Percentiles rank a stretch among this genome's conserved stretches.
These are phyloP conservation scores for Pomatostomus ruficeps DNA, from an alignment of 2,113 vertebrate genomes.

Conservation along the genomic window DNA sequence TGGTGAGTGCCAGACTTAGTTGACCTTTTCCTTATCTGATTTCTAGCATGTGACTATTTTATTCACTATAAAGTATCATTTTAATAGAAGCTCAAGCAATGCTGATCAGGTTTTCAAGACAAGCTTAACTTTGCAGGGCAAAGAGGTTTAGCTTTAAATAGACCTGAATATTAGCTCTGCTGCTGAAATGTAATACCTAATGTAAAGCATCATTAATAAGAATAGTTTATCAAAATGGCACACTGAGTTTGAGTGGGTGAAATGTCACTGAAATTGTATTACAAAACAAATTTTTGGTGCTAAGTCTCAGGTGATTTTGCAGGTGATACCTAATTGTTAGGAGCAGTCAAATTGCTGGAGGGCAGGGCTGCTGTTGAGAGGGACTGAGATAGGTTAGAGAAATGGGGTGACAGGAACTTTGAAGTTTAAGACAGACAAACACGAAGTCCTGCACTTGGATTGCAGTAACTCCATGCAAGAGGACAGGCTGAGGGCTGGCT, in stretches of 20 bases:
- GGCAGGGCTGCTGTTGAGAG: background rate
- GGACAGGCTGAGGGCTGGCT: background rate
- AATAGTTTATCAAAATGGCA: background rate
- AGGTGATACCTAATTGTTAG: background rate
- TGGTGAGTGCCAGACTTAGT: background rate
- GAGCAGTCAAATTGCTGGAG: background rate
- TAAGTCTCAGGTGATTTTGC: background rate
- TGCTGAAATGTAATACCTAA: background rate
- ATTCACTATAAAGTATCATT: background rate
- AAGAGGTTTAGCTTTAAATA: background rate
- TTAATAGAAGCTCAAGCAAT: background rate
- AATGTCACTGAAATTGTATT: background rate
- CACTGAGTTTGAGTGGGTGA: background rate
- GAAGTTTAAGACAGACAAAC: background rate
- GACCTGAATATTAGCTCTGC: background rate
- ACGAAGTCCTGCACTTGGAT: background rate
- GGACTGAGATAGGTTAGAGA: background rate
- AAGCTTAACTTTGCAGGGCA: background rate
- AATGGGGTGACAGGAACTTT: background rate
- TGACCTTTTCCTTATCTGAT: background rate
- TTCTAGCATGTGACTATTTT: background rate
- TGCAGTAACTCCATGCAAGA: background rate
- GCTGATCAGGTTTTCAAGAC: background rate
- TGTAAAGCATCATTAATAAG: background rate
- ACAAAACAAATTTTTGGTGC: background rate